phyloP scores from a whole-genome alignment of 2,113 vertebrate genomes.

The Notiomystis cincta region DNA sequence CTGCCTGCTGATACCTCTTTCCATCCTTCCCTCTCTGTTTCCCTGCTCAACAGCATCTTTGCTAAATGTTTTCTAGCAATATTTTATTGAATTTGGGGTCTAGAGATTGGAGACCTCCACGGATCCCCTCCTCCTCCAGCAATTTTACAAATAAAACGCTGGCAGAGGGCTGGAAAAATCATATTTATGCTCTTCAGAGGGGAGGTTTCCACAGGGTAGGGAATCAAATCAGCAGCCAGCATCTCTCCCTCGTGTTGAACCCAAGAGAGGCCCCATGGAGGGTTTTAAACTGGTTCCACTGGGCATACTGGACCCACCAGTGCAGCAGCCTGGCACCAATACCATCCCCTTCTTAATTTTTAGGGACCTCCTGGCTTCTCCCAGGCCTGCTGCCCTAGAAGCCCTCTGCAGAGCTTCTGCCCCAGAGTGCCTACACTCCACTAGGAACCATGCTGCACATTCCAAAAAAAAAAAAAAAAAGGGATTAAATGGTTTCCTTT shows the following conservation, averaged over 20 bases:
- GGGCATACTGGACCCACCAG: neutral
- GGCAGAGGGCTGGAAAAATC: neutral
- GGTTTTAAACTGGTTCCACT: neutral
- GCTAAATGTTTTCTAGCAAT: neutral
- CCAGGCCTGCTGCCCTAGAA: neutral
- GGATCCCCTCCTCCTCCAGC: neutral
- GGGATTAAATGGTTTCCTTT: neutral
- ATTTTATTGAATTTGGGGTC: neutral
- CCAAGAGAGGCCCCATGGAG: fast-evolving
- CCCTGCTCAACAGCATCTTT: neutral
- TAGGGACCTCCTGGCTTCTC: neutral
- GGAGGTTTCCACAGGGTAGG: neutral
- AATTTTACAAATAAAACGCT: neutral
- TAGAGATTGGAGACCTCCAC: neutral
- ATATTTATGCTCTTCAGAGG: neutral
- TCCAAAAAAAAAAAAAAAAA: neutral
- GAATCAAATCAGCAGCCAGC: neutral
- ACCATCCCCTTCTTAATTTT: neutral
- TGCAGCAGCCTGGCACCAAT: neutral
- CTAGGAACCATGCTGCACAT: neutral
- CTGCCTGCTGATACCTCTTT: fast-evolving
- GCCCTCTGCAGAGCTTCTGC: neutral
- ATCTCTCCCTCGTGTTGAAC: fast-evolving
- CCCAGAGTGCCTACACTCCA: fast-evolving
- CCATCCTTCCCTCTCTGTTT: neutral